Evolutionary conservation across 2,888 invertebrate species (phyloP), one percentile per base, ranked within the genome.

Genomic region (Drosophila picticornis): DNA sequence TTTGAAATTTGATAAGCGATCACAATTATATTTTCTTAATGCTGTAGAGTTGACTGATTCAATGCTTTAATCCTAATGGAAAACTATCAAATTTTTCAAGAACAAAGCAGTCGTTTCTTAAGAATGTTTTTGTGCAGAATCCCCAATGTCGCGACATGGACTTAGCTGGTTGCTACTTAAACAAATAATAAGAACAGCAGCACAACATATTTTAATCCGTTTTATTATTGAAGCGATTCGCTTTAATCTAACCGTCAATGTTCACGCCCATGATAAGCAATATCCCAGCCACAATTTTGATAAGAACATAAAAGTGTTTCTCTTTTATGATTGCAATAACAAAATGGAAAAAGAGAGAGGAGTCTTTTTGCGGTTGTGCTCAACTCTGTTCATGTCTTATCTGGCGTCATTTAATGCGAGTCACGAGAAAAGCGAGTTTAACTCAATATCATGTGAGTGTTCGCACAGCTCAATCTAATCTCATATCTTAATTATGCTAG

Each of bases 181-280:
- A 25, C 53, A 48, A 66, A 29, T 48, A 53, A 66, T 16, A 66
- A 19, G 27, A 5, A 19, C 51, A 40, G 6, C 19, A 64, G 51
- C 65, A 51, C 13, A 40, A 19, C 50, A 7, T 9, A 6, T 7
- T 27, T 22, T 22, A 46, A 58, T 25, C 48, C 22, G 32, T 4
- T 11, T 25, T 55, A 19, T 19, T 2, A 22, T 43, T 19, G 27
- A 10, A 16, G 27, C 13, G 32, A 65, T 36, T 51, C 58, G 62
- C 27, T 10, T 11, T 62, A 75, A 77, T 77, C 56, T 56, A 7
- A 43, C 19, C 6, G 27, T 31, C 13, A 43, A 25, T 27, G 27
- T 29, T 16, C 40, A 19, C 11, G 19, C 13, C 16, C 7, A 7
- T 38, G 59, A 75, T 75, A 59, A 46, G n/a, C 9, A n/a, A 36